Evolutionary conservation across 2,113 vertebrate species (phyloP).

Genomic region (Brachyhypopomus occidentalis): DNA sequence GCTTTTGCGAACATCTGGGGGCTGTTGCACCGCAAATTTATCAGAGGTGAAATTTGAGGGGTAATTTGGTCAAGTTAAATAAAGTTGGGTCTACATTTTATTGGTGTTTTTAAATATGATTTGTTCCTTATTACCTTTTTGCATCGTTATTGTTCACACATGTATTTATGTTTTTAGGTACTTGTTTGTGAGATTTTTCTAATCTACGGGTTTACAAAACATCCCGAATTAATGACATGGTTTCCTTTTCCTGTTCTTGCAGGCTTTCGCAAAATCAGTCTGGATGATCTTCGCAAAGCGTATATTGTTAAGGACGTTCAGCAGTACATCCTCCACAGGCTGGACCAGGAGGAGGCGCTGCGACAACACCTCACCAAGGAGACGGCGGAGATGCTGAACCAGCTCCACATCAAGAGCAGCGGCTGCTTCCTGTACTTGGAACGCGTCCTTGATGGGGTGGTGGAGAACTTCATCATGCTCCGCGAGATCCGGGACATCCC

Average conservation of each 20-base stretch:
- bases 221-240: constrained; percentile 3
- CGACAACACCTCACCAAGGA: constrained; percentile 98
- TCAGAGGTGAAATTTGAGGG: constrained; percentile 2
- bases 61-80: background rate
- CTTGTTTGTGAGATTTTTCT: too few species aligned
- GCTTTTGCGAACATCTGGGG: constrained; percentile 26
- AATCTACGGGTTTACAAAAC: too few species aligned
- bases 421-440: constrained; percentile 98
- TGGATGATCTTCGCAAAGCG: constrained; percentile 95
- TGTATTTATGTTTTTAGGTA: too few species aligned
- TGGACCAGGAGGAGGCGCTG: constrained; percentile 95
- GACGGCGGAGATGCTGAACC: constrained; percentile 97
- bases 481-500: constrained; percentile 98
- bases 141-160: too few species aligned
- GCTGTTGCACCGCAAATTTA: constrained; percentile 9
- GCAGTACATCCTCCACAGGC: constrained; percentile 94
- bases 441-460: constrained; percentile 94
- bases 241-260: constrained; percentile 40
- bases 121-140: background rate
- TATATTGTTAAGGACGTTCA: constrained; percentile 98
- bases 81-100: background rate
- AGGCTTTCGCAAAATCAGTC: constrained; percentile 98
- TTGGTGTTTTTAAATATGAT: background rate
- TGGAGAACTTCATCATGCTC: constrained; percentile 96
- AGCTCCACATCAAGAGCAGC: constrained; percentile 98